Base-by-base conservation (phyloP, 2,888 invertebrate species). In the Rhodophaea formosa region DNA sequence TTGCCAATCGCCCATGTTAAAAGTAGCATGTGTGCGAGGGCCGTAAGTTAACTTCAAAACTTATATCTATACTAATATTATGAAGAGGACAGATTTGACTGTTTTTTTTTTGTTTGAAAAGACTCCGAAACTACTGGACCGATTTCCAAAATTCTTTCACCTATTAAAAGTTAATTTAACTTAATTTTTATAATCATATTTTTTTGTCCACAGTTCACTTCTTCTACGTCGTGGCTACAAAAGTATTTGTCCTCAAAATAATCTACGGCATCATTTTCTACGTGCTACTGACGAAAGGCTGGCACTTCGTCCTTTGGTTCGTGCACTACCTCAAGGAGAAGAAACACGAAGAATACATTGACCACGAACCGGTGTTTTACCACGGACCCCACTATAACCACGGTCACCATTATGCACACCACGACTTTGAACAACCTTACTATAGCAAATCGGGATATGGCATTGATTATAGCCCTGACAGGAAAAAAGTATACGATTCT, bases 291-390 rank as follows among this genome's bases (percentile, higher is more conserved):
- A 68, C 71, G 0, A 90, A 90, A 63, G 87, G 77, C 1, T 90
- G 89, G 89, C 77, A 88, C 16, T 83, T 90, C 29, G 63, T 80
- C 0, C 59, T 86, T 7, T 90, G 90, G 90, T 83, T 90, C 60
- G 73, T 84, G 1, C 86, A 88, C 56, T 90, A 84, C 58, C 54
- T 90, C 42, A 90, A 89, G 61, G 76, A 83, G 59, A 82, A 82
- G 58, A 79, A 84, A 15, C 66, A 74, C 2, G 70, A 79, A 52
- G 82, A 84, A 43, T 80, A 82, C 58, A 69, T 83, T 0, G 82
- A 83, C 15, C 63, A 68, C 30, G 84, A 84, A 23, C 82, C 83
- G 47, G 75, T 71, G 30, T 66, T 67, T 54, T 56, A 67, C 23
- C 47, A 49, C 12, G 12, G 29, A 10, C 30, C 68, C 58, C 62